Base-by-base conservation (phyloP, 2,113 vertebrate species). In the Symphodus melops region DNA sequence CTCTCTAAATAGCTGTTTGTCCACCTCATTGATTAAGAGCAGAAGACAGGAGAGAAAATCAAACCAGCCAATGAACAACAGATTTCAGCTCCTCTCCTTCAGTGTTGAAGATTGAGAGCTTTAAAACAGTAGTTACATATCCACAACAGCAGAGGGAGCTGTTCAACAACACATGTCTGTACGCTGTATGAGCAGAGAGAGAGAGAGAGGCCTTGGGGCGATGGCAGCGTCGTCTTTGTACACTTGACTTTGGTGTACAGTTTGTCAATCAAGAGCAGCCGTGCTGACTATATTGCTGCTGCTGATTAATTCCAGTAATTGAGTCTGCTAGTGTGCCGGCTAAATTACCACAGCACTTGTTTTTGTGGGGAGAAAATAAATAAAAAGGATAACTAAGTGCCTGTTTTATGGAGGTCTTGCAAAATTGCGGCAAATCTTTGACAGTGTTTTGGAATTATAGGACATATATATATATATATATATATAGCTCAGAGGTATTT, bases 71-170 rank as follows among this genome's bases (percentile, higher is more conserved):
- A 86, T 85, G 65, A 75, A 83, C 8, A 90, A 81, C 74, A 57
- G 80, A 89, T 86, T 80, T 81, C 68, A 64, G 72, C 79, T 85
- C 61, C 37, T 82, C 84, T 86, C 70, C 79, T 68, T 87, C 60
- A 83, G 81, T 88, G 84, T 87, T 37, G 64, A 68, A 52, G 75
- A 68, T 14, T 8, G 52, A 69, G 58, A 49, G 53, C 9, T 12
- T 17, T 14, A 20, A 25, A 7, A 0, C 13, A 49, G 48, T 23
- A 83, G 71, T 58, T 74, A 8, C 67, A 14, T 9, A 0, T 20
- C 12, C 2, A 19, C 0, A 5, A 81, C 96, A 96, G 92, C 73
- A 95, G 96, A 93, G 95, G 95, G 95, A 78, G 88, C 82, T 95
- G 81, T 93, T 93, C 82, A 74, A 91, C 92, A 93, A 93, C 86